Percentiles rank a stretch among this genome's conserved stretches.
Evolutionary conservation across 2,113 vertebrate species (phyloP).

Genomic region (Henicopernis longicauda): DNA sequence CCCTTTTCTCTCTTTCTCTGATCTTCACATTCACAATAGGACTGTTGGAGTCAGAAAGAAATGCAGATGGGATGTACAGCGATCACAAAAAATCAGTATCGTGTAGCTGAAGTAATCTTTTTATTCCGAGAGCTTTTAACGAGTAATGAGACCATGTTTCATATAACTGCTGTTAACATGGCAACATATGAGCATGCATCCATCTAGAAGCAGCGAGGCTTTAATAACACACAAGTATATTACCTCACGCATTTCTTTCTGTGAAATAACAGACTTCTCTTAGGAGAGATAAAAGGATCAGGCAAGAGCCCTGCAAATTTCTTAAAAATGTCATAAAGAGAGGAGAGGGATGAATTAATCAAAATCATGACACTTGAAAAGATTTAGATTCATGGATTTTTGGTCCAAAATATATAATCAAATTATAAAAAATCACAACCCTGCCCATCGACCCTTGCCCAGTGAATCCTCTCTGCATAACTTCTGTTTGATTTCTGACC

Average conservation of each 20-base stretch:
- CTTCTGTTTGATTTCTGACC: neutral
- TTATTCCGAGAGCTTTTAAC: neutral
- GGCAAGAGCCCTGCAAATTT: neutral
- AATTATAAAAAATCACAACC: neutral
- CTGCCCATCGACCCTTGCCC: neutral
- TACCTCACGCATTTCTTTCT: neutral
- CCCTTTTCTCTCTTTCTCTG: neutral
- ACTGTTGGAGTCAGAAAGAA: neutral
- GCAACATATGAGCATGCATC: neutral
- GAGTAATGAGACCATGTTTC: neutral
- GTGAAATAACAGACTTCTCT: neutral
- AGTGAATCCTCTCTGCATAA: neutral
- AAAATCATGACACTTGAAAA: neutral
- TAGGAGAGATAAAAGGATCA: neutral
- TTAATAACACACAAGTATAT: neutral
- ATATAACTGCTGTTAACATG: constrained; percentile 6
- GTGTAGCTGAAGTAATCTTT: neutral
- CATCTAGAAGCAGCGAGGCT: neutral
- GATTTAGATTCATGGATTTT: neutral
- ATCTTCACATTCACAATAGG: neutral
- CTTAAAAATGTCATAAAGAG: neutral
- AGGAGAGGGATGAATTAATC: neutral
- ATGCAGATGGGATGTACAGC: neutral
- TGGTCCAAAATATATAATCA: neutral
- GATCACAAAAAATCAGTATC: neutral